Conservation (phyloP, 1,140 invertebrate genomes). For the Hylaeus volcanicus region DNA sequence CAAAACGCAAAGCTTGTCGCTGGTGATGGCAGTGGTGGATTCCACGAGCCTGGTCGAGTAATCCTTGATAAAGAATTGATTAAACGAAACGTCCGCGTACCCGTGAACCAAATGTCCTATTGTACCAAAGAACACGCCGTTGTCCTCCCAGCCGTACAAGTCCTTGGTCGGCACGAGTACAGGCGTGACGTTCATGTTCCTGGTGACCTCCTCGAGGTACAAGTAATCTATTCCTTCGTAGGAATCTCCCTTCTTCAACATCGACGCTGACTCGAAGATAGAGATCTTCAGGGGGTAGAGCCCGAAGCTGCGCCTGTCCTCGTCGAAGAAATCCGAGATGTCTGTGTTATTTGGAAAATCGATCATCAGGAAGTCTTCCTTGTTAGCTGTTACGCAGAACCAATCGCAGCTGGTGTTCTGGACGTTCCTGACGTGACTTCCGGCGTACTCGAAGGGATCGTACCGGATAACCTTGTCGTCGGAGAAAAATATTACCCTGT, state of each 20-base stretch:
- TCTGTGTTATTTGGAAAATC: background rate
- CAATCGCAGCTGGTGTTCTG: conserved; percentile 7
- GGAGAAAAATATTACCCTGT: background rate
- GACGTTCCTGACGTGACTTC: background rate
- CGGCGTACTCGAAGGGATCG: conserved; percentile 17
- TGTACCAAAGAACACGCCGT: background rate
- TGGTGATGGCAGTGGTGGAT: background rate
- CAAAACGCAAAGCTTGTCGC: conserved; percentile 23
- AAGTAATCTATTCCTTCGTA: conserved; percentile 4
- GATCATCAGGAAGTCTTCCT: background rate
- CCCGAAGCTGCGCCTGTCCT: background rate
- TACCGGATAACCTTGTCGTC: background rate
- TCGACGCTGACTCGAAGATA: conserved; percentile 28
- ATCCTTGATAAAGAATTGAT: conserved; percentile 44
- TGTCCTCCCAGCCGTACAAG: conserved; percentile 26
- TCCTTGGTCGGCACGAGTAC: background rate
- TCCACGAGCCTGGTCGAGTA: conserved; percentile 15
- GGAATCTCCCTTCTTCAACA: background rate
- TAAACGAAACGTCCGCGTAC: conserved; percentile 10
- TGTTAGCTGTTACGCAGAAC: background rate
- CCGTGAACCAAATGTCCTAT: conserved; percentile 15
- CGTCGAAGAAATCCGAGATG: background rate
- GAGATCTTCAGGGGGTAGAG: conserved; percentile 8
- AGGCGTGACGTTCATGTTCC: conserved; percentile 24
- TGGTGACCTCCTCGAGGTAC: conserved; percentile 16